Percentiles rank a stretch among this genome's conserved stretches.
phyloP scores from a whole-genome alignment of 2,797 vertebrate genomes.

The Gambusia yucatana region DNA sequence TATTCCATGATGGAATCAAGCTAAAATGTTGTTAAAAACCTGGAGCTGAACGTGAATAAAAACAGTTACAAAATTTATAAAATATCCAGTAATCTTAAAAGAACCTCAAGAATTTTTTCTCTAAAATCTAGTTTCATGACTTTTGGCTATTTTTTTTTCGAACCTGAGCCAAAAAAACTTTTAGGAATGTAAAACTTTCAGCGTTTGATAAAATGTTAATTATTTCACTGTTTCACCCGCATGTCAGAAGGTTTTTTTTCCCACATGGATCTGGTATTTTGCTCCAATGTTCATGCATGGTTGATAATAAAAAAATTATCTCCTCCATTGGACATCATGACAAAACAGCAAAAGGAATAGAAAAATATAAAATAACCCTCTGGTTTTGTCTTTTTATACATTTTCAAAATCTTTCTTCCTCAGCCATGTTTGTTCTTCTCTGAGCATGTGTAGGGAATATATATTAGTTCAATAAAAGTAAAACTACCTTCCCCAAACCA shows the following conservation, averaged over 20 bases:
- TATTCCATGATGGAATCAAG: neutral
- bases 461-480: conserved; percentile 77
- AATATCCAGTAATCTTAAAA: neutral
- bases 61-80: neutral
- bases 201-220: conserved; percentile 60
- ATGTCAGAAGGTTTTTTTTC: conserved; percentile 44
- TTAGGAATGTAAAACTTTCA: conserved; percentile 41
- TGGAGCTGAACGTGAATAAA: neutral
- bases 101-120: neutral
- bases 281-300: conserved; percentile 53
- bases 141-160: conserved; percentile 38
- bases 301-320: conserved; percentile 47
- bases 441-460: conserved; percentile 60
- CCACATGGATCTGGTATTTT: conserved; percentile 17
- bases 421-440: conserved; percentile 33
- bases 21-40: neutral
- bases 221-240: conserved; percentile 51
- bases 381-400: neutral
- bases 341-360: conserved; percentile 29
- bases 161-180: conserved; percentile 27
- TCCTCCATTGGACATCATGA: conserved; percentile 46
- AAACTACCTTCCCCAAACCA: conserved; percentile 56
- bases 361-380: conserved; percentile 19
- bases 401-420: conserved; percentile 4
- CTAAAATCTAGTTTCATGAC: conserved; percentile 18